Evolutionary conservation across 1,140 invertebrate species (phyloP).

Genomic region (Drosophila carrolli): DNA sequence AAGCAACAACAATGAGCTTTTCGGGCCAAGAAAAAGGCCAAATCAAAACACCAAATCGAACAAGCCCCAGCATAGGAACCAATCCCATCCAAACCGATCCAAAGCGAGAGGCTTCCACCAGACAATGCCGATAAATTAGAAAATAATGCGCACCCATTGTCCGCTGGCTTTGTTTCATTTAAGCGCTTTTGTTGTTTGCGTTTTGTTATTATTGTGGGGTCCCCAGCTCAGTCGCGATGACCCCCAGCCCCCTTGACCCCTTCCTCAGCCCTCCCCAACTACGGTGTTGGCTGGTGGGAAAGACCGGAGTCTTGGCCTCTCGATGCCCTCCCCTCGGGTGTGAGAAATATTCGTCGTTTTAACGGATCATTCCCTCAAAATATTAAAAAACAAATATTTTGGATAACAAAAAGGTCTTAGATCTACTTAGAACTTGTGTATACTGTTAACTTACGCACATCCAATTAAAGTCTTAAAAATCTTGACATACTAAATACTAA

Average conservation of each 20-base stretch:
- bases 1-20: conserved; percentile 62
- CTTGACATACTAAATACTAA: no score
- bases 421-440: no score
- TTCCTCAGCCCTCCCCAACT: conserved; percentile 14
- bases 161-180: conserved; percentile 80
- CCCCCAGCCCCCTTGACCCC: conserved; percentile 8
- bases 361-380: no score
- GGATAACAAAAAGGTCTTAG: no score
- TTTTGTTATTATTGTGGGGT: conserved; percentile 51
- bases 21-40: conserved; percentile 41
- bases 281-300: conserved; percentile 35
- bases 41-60: conserved; percentile 48
- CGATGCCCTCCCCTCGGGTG: conserved; percentile 12
- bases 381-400: no score
- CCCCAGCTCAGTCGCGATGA: conserved; percentile 23
- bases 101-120: conserved; percentile 48
- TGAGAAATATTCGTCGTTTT: no score
- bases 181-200: conserved; percentile 78
- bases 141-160: conserved; percentile 82
- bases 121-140: conserved; percentile 82
- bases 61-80: conserved; percentile 29
- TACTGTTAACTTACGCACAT: no score
- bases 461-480: no score
- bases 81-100: conserved; percentile 43
- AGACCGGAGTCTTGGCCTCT: conserved; percentile 5